Evolutionary conservation across 2,113 vertebrate species (phyloP), one percentile per base, ranked within the genome.

Genomic region (Pycnonotus jocosus): DNA sequence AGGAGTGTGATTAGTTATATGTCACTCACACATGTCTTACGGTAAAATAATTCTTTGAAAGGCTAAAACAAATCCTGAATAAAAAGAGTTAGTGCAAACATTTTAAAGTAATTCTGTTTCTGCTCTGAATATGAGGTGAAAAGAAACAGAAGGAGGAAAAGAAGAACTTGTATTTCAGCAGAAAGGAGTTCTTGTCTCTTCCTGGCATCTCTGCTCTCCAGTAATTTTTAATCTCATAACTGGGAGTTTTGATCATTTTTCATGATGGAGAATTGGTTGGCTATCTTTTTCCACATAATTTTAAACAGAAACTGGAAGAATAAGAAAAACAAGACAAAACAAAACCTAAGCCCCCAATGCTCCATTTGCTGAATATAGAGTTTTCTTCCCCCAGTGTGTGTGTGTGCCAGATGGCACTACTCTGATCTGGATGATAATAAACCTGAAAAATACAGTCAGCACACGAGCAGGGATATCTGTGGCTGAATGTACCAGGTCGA

Each of bases 401-500:
- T n/a, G 3, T 82, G 78, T 96, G 86, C 79, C 92, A 95, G 89
- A 92, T 87, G 89, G 87, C 91, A 91, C 38, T 61, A 44, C 45
- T 23, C 51, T n/a, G 47, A 30, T 16, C 28, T 83, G 83, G 86
- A 72, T 93, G 81, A 87, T 83, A 93, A 95, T 87, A 96, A 90
- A 97, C 76, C 90, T 83, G 66, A 96, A 90, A 94, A 95, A 95
- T 62, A 87, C 68, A 93, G 82, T 72, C 74, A 64, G 86, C 87
- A 76, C 77, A 40, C 0, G 5, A 91, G 83, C 87, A 95, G 81
- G 93, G 90, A 92, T 95, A 95, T 88, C 90, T 80, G 71, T 44
- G 45, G 31, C 45, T 94, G 66, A 81, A 86, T 78, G 68, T 79
- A 86, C 48, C 33, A 53, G 76, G 45, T 48, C 20, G 48, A 68